A percentile compares a stretch with the other conserved stretches of the same genome.
phyloP scores from a whole-genome alignment of 1,140 invertebrate species.

The Drosophila tropicalis region DNA sequence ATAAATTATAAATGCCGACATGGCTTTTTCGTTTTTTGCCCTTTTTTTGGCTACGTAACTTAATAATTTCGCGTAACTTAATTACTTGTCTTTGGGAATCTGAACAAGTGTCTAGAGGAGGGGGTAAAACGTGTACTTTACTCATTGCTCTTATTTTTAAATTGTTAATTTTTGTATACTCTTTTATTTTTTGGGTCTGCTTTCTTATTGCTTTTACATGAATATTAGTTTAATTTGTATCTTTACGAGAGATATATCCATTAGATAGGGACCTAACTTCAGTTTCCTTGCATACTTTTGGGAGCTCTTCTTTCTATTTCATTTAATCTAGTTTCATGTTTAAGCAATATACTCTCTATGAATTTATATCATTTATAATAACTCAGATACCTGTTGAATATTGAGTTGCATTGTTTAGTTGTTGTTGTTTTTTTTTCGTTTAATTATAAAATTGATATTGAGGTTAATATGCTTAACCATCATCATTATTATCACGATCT shows the following conservation, averaged over 20 bases:
- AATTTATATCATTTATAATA: slow-evolving; percentile 13
- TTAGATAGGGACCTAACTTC: not conserved
- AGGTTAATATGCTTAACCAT: slow-evolving; percentile 22
- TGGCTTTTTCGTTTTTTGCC: slow-evolving; percentile 32
- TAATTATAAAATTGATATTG: slow-evolving; percentile 20
- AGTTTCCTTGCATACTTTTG: slow-evolving; percentile 1
- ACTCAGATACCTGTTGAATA: slow-evolving; percentile 12
- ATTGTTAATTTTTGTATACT: not conserved
- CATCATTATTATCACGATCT: slow-evolving; percentile 12
- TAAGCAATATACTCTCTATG: not conserved
- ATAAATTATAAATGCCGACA: slow-evolving; percentile 77
- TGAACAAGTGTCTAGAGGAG: not conserved
- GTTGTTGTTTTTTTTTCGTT: not conserved
- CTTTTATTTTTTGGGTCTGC: not conserved
- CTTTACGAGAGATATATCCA: no score
- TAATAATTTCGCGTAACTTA: slow-evolving; percentile 69
- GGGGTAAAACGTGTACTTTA: not conserved
- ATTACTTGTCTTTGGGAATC: slow-evolving; percentile 40
- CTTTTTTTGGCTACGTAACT: slow-evolving; percentile 39
- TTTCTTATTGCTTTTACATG: not conserved
- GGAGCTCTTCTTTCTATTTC: not conserved
- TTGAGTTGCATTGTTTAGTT: not conserved
- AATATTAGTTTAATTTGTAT: not conserved
- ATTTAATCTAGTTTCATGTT: no score
- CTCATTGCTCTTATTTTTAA: not conserved